Conservation (phyloP, 2,888 invertebrate species). For the Laspeyria flexula region DNA sequence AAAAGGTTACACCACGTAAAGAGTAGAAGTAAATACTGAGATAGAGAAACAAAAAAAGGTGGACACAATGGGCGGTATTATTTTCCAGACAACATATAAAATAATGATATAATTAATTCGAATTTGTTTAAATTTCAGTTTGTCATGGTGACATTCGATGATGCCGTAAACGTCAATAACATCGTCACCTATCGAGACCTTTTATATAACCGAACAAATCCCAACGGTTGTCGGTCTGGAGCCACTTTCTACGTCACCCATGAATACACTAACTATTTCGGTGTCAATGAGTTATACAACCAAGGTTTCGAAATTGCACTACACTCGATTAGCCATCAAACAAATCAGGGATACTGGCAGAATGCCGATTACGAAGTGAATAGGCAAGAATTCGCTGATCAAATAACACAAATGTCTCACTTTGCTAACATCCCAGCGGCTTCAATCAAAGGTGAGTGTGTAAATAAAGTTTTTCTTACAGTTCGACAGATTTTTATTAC, state of each 20-base stretch:
- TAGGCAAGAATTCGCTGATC: slow-evolving; percentile 86
- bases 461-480: not conserved
- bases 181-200: slow-evolving; percentile 83
- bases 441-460: slow-evolving; percentile 63
- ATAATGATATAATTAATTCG: too few relatives aligned
- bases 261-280: slow-evolving; percentile 89
- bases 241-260: slow-evolving; percentile 91
- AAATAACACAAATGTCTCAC: slow-evolving; percentile 77
- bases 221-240: slow-evolving; percentile 87
- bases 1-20: too few relatives aligned
- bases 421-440: slow-evolving; percentile 83
- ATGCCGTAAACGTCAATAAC: slow-evolving; percentile 86
- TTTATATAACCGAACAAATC: slow-evolving; percentile 84
- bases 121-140: slow-evolving; percentile 78
- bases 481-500: too few relatives aligned
- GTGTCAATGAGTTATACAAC: slow-evolving; percentile 87
- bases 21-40: too few relatives aligned
- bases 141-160: slow-evolving; percentile 89
- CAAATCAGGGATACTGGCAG: slow-evolving; percentile 86
- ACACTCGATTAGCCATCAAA: slow-evolving; percentile 88
- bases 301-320: slow-evolving; percentile 88
- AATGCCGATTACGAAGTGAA: slow-evolving; percentile 80
- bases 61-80: too few relatives aligned
- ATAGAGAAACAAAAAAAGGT: too few relatives aligned
- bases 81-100: too few relatives aligned